Evolutionary conservation across 2,797 vertebrate genomes (phyloP).

Genomic region (Aphelocoma californica): DNA sequence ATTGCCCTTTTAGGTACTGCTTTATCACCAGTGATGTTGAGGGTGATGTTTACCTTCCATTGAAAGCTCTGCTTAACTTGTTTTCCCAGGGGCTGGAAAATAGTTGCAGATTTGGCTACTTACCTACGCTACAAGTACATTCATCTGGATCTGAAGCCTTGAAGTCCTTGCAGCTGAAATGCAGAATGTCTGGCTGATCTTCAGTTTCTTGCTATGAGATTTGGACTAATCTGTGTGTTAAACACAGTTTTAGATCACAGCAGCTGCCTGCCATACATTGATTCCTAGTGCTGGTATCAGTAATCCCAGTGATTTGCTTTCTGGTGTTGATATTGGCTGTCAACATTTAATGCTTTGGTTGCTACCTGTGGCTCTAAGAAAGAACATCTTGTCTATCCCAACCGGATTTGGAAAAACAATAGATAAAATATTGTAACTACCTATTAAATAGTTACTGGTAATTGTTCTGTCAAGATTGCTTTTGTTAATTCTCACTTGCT

Average conservation of each 20-base stretch:
- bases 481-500: not conserved
- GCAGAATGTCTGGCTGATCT: not conserved
- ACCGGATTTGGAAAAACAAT: not conserved
- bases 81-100: not conserved
- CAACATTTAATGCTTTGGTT: not conserved
- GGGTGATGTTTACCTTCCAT: not conserved
- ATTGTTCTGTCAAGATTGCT: not conserved
- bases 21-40: not conserved
- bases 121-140: not conserved
- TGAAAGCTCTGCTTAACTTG: not conserved
- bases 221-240: not conserved
- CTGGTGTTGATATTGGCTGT: not conserved
- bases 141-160: not conserved
- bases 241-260: not conserved
- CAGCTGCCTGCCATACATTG: not conserved
- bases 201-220: not conserved
- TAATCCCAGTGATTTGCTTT: not conserved
- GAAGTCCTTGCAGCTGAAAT: not conserved
- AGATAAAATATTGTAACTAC: not conserved
- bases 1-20: not conserved
- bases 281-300: not conserved
- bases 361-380: not conserved
- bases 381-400: not conserved
- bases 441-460: not conserved
- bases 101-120: not conserved